Conservation (phyloP, 2,797 vertebrate genomes). For the Pipistrellus pipistrellus region DNA sequence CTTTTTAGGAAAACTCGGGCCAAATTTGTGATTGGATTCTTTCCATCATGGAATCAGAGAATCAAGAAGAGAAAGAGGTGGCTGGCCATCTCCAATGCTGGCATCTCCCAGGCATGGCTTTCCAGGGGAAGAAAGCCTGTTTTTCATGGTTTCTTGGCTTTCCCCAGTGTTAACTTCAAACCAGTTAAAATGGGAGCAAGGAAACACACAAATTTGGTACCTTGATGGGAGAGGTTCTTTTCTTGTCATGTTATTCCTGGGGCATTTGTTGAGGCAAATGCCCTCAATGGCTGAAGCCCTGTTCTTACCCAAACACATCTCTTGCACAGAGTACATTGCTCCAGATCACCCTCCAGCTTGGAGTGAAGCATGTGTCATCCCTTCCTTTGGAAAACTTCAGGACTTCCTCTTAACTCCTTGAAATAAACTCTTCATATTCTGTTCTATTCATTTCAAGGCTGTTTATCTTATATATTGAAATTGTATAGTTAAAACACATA, state of each 20-base stretch:
- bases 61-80: neutral
- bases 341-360: neutral
- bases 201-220: neutral
- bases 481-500: neutral
- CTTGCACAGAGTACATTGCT: neutral
- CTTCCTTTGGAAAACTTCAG: neutral
- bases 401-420: neutral
- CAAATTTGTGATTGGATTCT: constrained; percentile 54
- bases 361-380: neutral
- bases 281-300: neutral
- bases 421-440: neutral
- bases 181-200: constrained; percentile 18
- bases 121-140: neutral
- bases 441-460: neutral
- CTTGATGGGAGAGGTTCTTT: neutral
- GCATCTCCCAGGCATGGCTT: neutral
- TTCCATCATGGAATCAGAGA: neutral
- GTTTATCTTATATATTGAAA: neutral
- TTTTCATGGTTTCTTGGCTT: neutral
- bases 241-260: constrained; percentile 14
- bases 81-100: neutral
- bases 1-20: constrained; percentile 50
- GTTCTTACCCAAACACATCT: neutral
- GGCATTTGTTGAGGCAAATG: neutral
- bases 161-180: neutral